Evolutionary conservation across 1,140 invertebrate species (phyloP), one percentile per base, ranked within the genome.

Genomic region (Vanessa tameamea): DNA sequence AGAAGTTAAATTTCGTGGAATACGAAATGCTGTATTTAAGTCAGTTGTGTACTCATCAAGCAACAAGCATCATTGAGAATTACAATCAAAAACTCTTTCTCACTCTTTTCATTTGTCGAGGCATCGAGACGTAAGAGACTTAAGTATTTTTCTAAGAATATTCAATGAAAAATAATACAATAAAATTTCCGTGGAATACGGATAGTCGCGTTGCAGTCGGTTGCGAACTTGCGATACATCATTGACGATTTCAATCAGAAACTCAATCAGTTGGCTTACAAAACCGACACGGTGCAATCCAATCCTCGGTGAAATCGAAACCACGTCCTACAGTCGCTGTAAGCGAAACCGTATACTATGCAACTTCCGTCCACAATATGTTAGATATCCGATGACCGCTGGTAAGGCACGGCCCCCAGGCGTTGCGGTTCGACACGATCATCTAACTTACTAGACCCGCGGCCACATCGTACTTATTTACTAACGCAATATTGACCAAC

Each of bases 291-390:
- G 80, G 78, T 83, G 83, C 84, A 84, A 86, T 87, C 80, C 83
- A 83, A 85, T 84, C 78, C 82, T 68, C 77, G 83, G 83, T 89
- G 88, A 88, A 90, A 91, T 85, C 82, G 87, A 90, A 82, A 84
- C 84, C 81, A 73, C 81, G 79, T 78, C 75, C 79, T 82, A 84
- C 82, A 82, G 83, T 84, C 83, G 84, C 82, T 83, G 86, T 84
- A 81, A 87, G 85, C 85, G 90, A 89, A 92, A 92, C 88, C 87
- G 85, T 87, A 90, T 88, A 88, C 89, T 88, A 82, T 83, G 87
- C 85, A 83, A 91, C 89, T 92, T 92, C 90, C 89, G 90, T 86
- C 88, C 83, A 87, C 81, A 83, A 81, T 81, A 84, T 84, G 85
- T 82, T 87, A 84, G 87, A 82, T 91, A 89, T 91, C 87, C 87